Percentiles rank a stretch among this genome's conserved stretches.
phyloP scores from a whole-genome alignment of 2,113 vertebrate genomes.

The western clawed frog (Xenopus tropicalis) region UCB_Xtro_10.0 CM004447.2:103773501-103774000 shows the following conservation, averaged over 20 bases:
- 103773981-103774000: slow-evolving; percentile 36
- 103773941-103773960: slow-evolving; percentile 48
- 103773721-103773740: slow-evolving; percentile 74
- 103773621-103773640: background rate
- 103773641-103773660: slow-evolving; percentile 10
- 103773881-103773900: slow-evolving; percentile 68
- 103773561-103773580: slow-evolving; percentile 25
- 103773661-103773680: slow-evolving; percentile 47
- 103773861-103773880: slow-evolving; percentile 66
- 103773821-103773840: slow-evolving; percentile 84
- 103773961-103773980: slow-evolving; percentile 13
- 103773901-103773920: slow-evolving; percentile 52
- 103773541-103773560: background rate
- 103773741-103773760: slow-evolving; percentile 82
- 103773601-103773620: slow-evolving; percentile 20
- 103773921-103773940: slow-evolving; percentile 60
- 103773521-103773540: no score
- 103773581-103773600: background rate
- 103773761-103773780: slow-evolving; percentile 71
- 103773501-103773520: no score
- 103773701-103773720: slow-evolving; percentile 77
- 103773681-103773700: slow-evolving; percentile 65
- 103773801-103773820: slow-evolving; percentile 77
- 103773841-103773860: slow-evolving; percentile 71
- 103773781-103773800: slow-evolving; percentile 81